phyloP scores from a whole-genome alignment of 92 coral and sea anemone genomes.

The Phymanthus crucifer region DNA sequence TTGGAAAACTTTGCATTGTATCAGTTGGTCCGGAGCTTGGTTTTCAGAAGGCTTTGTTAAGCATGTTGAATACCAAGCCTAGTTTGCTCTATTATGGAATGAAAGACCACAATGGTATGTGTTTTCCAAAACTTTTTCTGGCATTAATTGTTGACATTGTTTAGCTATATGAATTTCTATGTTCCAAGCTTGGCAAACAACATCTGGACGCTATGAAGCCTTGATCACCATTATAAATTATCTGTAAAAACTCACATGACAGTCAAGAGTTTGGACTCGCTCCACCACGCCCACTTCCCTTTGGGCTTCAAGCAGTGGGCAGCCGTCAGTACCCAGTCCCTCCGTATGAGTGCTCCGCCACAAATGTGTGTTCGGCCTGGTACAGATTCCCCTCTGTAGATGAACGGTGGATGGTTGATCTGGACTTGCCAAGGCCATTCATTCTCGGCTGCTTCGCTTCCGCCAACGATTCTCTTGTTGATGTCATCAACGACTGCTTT shows the following conservation, averaged over 20 bases:
- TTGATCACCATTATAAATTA: background rate
- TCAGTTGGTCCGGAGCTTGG: too few relatives aligned
- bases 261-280: slow-evolving; percentile 10
- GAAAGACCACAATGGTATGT: too few relatives aligned
- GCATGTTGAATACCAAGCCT: too few relatives aligned
- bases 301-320: slow-evolving; percentile 32
- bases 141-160: too few relatives aligned
- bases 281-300: slow-evolving; percentile 42
- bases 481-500: background rate
- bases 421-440: slow-evolving; percentile 45
- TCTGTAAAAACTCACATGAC: slow-evolving; percentile 5
- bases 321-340: slow-evolving; percentile 37
- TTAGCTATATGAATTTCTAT: too few relatives aligned
- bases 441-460: slow-evolving; percentile 25
- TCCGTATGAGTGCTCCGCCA: slow-evolving; percentile 34
- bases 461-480: slow-evolving; percentile 21
- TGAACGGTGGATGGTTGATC: slow-evolving; percentile 29
- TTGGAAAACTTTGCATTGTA: too few relatives aligned
- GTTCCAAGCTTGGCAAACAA: too few relatives aligned
- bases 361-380: slow-evolving; percentile 40
- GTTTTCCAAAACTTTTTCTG: too few relatives aligned
- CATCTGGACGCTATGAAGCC: too few relatives aligned
- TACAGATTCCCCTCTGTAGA: slow-evolving; percentile 17
- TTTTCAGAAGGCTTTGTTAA: too few relatives aligned
- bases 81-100: too few relatives aligned